A percentile compares a stretch with the other conserved stretches of the same genome.
Evolutionary conservation across 2,113 vertebrate genomes (phyloP).

Genomic region (Lepus europaeus): DNA sequence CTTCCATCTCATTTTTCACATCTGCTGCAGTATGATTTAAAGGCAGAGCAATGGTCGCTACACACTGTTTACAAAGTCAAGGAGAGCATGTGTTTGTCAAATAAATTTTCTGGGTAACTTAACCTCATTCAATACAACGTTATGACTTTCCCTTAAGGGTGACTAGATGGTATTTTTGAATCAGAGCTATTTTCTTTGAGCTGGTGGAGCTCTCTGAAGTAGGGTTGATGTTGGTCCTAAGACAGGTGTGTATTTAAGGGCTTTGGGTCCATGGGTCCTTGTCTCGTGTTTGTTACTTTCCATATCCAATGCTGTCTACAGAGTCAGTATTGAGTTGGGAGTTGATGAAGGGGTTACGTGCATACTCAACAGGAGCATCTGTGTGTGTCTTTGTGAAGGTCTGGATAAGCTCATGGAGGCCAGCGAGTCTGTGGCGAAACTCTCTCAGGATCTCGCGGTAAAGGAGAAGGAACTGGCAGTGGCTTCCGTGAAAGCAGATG

Average conservation of each 20-base stretch:
- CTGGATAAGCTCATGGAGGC: conserved; percentile 93
- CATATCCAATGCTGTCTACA: neutral
- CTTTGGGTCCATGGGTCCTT: neutral
- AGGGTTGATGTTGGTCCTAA: neutral
- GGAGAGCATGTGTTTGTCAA: conserved; percentile 1
- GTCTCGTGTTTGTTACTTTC: neutral
- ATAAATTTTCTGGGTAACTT: neutral
- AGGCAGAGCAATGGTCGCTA: neutral
- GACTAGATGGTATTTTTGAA: neutral
- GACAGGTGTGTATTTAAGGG: neutral
- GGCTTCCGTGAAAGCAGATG: conserved; percentile 91
- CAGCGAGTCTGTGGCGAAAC: conserved; percentile 89
- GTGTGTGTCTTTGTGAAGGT: conserved; percentile 80
- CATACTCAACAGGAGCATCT: neutral
- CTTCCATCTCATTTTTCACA: conserved; percentile 5
- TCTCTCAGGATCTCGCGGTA: conserved; percentile 87
- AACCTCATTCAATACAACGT: neutral
- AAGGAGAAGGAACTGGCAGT: conserved; percentile 93
- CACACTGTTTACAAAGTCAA: neutral
- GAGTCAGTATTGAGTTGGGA: neutral
- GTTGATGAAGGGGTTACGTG: neutral
- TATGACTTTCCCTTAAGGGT: neutral
- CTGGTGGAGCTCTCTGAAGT: neutral
- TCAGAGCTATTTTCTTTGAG: neutral
- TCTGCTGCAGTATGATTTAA: neutral